Evolutionary conservation across 2,797 vertebrate species (phyloP), one percentile per base, ranked within the genome.

Genomic region (Nannoperca australis): DNA sequence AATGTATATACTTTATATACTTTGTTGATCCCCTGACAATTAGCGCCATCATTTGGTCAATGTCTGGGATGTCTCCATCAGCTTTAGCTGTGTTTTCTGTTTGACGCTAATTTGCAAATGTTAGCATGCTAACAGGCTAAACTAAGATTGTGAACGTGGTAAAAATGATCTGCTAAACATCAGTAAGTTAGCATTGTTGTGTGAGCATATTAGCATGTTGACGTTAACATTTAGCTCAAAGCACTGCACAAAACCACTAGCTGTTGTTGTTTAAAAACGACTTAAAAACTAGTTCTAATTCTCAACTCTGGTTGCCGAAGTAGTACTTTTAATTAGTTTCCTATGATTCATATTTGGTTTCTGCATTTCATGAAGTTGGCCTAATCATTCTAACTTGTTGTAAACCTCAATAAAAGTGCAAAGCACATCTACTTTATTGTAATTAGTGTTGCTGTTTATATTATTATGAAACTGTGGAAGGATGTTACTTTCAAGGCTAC

Each of bases 401-500:
- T 30, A 58, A 58, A 66, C 5, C 7, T 53, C 7, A 71, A 70
- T 53, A 64, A 68, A 72, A 67, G 27, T 68, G 40, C 44, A 76
- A 53, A 62, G 32, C 9, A 32, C 27, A 70, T 74, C 50, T 55
- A 24, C 13, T 76, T 1, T 40, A 36, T 81, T 78, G 13, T 75
- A 78, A 80, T 80, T 82, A 77, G 34, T 44, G 55, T 64, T 78
- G 14, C 53, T 53, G 36, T 70, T 78, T 45, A 73, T 64, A 47
- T 59, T 67, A 45, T 81, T 70, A 85, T 83, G 47, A 84, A 66
- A 74, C 42, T 55, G 24, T 42, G 59, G 34, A 66, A 67, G 27
- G 77, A 85, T 85, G 78, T 75, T 87, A 67, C 78, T 59, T 84
- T 84, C 61, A 76, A 81, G 71, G 74, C 76, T 63, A 20, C 64